These are phyloP conservation scores for Coreoperca whiteheadi DNA, from an alignment of 2,113 vertebrate genomes.

Conservation along the genomic window DNA sequence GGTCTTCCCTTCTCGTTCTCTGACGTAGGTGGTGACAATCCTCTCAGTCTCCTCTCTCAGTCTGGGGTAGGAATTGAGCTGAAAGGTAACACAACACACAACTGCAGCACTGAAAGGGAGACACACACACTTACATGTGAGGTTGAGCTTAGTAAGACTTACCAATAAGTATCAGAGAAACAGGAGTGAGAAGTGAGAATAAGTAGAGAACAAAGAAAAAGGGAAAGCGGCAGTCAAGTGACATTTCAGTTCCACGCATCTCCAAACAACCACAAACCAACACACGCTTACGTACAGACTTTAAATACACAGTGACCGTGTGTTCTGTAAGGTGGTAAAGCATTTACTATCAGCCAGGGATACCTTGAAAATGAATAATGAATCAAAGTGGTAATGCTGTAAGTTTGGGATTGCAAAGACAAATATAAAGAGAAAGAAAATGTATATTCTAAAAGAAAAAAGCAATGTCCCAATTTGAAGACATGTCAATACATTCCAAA, in stretches of 20 bases:
- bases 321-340: constrained; percentile 1
- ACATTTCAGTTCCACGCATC: constrained; percentile 66
- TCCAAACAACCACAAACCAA: constrained; percentile 46
- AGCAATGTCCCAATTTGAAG: not conserved
- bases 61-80: constrained; percentile 94
- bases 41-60: constrained; percentile 95
- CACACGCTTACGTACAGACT: constrained; percentile 35
- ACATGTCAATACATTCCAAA: not conserved
- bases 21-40: constrained; percentile 93
- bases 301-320: constrained; percentile 8
- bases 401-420: not conserved
- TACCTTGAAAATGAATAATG: constrained; percentile 4
- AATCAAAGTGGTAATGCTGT: not conserved
- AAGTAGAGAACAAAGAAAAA: constrained; percentile 75
- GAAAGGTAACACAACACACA: constrained; percentile 67
- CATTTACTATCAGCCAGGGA: constrained; percentile 65
- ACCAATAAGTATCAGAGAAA: constrained; percentile 74
- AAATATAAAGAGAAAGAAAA: too few species aligned
- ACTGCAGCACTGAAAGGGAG: constrained; percentile 63
- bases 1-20: constrained; percentile 93
- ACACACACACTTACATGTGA: constrained; percentile 56
- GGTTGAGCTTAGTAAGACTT: constrained; percentile 66
- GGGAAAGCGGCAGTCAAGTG: constrained; percentile 74
- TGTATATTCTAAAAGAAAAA: not conserved
- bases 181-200: constrained; percentile 74